These are phyloP conservation scores for Triplophysa siluroides DNA, from an alignment of 2,113 vertebrate genomes.

Conservation along the genomic window DNA sequence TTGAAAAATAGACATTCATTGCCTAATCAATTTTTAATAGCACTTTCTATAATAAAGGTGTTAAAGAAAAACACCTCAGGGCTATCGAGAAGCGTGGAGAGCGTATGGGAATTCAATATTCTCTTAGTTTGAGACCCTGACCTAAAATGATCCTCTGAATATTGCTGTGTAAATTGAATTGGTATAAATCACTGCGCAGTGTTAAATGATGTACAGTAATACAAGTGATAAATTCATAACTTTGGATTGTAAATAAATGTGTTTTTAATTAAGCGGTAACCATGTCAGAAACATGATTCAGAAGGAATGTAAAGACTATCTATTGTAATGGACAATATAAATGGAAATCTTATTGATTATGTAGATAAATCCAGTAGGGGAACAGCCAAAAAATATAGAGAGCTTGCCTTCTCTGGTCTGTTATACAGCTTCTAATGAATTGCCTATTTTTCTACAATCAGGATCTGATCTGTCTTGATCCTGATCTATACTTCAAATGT, in stretches of 20 bases:
- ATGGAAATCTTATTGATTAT: constrained; percentile 20
- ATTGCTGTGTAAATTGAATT: neutral
- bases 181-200: neutral
- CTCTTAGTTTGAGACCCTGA: neutral
- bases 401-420: neutral
- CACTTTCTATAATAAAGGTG: constrained; percentile 58
- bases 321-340: constrained; percentile 1
- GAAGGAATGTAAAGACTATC: neutral
- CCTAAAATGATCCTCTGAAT: constrained; percentile 65
- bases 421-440: neutral
- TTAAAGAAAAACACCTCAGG: constrained; percentile 38
- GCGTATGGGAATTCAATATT: constrained; percentile 60
- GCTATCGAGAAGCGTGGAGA: constrained; percentile 51
- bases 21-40: constrained; percentile 77
- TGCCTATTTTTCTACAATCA: neutral
- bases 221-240: neutral
- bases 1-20: constrained; percentile 68
- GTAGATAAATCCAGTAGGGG: neutral
- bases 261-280: constrained; percentile 4
- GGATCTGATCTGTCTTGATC: neutral
- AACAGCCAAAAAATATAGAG: neutral
- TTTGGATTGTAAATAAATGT: neutral
- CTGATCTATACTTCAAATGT: constrained; percentile 19
- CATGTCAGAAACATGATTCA: neutral
- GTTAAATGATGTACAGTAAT: no score